phyloP scores from a whole-genome alignment of 2,888 invertebrate genomes.

The Empis livida region DNA sequence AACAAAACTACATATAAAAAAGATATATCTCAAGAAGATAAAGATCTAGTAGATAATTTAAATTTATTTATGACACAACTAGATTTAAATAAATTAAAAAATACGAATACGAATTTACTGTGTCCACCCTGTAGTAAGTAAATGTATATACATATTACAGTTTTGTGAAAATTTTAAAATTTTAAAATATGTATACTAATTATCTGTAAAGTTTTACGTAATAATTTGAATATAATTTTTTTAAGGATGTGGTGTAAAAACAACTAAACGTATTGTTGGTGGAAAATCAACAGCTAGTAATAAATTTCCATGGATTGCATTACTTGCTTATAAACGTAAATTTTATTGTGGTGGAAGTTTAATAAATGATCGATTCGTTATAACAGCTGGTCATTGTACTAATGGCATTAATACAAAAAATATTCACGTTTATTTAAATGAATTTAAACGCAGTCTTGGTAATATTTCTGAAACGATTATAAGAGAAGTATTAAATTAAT shows the following conservation, averaged over 20 bases:
- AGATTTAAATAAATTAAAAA: too few species aligned
- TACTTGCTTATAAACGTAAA: slow-evolving; percentile 14
- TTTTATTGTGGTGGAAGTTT: slow-evolving; percentile 18
- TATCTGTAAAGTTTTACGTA: too few species aligned
- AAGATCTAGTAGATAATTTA: too few species aligned
- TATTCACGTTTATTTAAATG: slow-evolving; percentile 15
- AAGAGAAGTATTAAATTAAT: neutral
- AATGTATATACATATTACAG: neutral
- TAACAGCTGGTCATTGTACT: slow-evolving; percentile 21
- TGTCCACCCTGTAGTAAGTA: too few species aligned
- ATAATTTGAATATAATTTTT: too few species aligned
- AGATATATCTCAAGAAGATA: too few species aligned
- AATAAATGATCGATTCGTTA: slow-evolving; percentile 14
- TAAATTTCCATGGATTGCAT: slow-evolving; percentile 19
- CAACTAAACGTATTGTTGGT: slow-evolving; percentile 13
- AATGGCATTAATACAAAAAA: slow-evolving; percentile 12
- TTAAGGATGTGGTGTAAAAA: neutral
- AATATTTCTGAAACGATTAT: neutral
- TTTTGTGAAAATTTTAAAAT: neutral
- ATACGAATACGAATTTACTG: too few species aligned
- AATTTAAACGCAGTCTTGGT: neutral
- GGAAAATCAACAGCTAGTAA: slow-evolving; percentile 14
- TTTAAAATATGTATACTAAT: neutral
- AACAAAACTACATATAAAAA: too few species aligned
- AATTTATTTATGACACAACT: too few species aligned